These are phyloP conservation scores for Lepeophtheirus nordmannii DNA, from an alignment of 2,888 invertebrate species.

Conservation along the genomic window DNA sequence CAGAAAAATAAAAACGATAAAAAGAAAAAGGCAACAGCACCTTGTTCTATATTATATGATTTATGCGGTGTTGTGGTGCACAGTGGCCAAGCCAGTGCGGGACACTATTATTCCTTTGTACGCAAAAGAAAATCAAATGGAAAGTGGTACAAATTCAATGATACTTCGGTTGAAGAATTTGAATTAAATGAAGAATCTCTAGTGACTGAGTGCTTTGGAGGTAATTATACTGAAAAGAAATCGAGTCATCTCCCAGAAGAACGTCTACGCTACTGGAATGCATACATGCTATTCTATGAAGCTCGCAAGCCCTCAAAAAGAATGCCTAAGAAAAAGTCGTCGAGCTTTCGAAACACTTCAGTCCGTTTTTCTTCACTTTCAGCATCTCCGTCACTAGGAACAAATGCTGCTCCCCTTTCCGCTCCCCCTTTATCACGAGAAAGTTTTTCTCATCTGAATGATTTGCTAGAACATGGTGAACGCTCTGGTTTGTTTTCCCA, in stretches of 20 bases:
- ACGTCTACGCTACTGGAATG: constrained; percentile 40
- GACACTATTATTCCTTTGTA: constrained; percentile 42
- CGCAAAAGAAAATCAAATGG: constrained; percentile 34
- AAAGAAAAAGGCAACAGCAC: background rate
- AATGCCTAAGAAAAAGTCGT: constrained; percentile 26
- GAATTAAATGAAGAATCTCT: constrained; percentile 37
- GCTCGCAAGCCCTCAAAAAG: constrained; percentile 31
- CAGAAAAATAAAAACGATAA: constrained; percentile 22
- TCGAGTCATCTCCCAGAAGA: constrained; percentile 35
- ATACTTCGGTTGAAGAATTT: constrained; percentile 38
- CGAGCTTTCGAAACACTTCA: constrained; percentile 27
- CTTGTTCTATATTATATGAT: constrained; percentile 32
- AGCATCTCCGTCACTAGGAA: background rate
- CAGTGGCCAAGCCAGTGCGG: constrained; percentile 41
- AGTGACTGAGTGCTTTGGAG: constrained; percentile 40
- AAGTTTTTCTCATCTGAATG: constrained; percentile 38
- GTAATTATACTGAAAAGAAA: constrained; percentile 37
- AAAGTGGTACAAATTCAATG: constrained; percentile 41
- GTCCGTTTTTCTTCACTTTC: constrained; percentile 25
- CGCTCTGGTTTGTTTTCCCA: constrained; percentile 32
- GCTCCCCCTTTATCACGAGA: constrained; percentile 30
- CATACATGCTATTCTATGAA: constrained; percentile 41
- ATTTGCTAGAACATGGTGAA: constrained; percentile 38
- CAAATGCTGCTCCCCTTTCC: background rate
- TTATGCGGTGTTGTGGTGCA: constrained; percentile 41